Conservation (phyloP, 2,888 invertebrate genomes). For the Parnassius mnemosyne region DNA sequence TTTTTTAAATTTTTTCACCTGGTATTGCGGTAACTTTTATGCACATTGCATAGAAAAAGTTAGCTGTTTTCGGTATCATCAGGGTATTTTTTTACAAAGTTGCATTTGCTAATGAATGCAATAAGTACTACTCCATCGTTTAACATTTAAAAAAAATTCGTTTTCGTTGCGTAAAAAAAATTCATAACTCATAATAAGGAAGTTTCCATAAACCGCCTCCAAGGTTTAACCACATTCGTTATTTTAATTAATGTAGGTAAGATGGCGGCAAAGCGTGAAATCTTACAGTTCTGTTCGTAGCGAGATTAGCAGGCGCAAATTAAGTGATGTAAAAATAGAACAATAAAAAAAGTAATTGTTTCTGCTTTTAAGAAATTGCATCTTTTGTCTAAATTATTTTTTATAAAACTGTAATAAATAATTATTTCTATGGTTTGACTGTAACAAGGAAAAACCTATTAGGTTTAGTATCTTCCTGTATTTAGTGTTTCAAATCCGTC, state of each 20-base stretch:
- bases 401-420: too few relatives aligned
- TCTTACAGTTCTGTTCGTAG: slow-evolving; percentile 6
- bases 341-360: slow-evolving; percentile 6
- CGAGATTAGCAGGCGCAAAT: slow-evolving; percentile 19
- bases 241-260: slow-evolving; percentile 25
- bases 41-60: too few relatives aligned
- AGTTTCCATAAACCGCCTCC: slow-evolving; percentile 14
- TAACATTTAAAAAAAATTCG: too few relatives aligned
- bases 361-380: slow-evolving; percentile 5
- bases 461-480: not conserved
- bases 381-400: not conserved
- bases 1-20: too few relatives aligned
- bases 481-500: too few relatives aligned
- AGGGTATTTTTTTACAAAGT: too few relatives aligned
- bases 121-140: too few relatives aligned
- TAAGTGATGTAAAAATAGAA: slow-evolving; percentile 17
- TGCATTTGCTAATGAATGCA: too few relatives aligned
- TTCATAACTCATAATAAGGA: slow-evolving; percentile 13
- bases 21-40: too few relatives aligned
- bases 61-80: too few relatives aligned
- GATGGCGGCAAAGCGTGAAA: slow-evolving; percentile 13
- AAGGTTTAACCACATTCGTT: slow-evolving; percentile 23
- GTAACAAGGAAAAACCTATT: not conserved
- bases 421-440: too few relatives aligned
- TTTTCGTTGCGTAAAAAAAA: slow-evolving; percentile 3